A percentile compares a stretch with the other conserved stretches of the same genome.
Conservation (phyloP, 2,113 vertebrate genomes). For the Buteo buteo region DNA sequence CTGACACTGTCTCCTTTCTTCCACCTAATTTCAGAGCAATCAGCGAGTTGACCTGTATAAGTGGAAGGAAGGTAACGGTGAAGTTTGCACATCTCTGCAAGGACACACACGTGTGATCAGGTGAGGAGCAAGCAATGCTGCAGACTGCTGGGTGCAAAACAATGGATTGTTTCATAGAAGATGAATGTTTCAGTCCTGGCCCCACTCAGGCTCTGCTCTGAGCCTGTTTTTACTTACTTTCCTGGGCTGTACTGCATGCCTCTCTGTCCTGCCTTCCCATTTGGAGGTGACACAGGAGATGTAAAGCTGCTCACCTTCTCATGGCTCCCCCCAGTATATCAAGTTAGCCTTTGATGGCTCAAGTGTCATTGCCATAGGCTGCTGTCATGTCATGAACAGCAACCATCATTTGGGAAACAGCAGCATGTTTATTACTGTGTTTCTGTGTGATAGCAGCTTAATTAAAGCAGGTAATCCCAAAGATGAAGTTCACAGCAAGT, state of each 20-base stretch:
- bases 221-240: neutral
- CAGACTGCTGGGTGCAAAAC: neutral
- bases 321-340: neutral
- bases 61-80: slow-evolving; percentile 89
- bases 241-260: no score
- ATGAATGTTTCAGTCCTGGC: neutral
- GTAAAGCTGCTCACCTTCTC: neutral
- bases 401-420: neutral
- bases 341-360: neutral
- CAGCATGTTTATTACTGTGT: neutral
- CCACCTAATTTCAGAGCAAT: slow-evolving; percentile 83
- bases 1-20: neutral
- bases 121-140: neutral
- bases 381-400: neutral
- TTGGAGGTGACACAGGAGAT: neutral
- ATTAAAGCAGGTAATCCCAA: neutral
- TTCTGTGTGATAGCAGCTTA: neutral
- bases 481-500: neutral
- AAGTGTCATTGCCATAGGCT: neutral
- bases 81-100: slow-evolving; percentile 88
- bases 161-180: neutral
- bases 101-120: slow-evolving; percentile 98
- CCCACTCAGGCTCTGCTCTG: neutral
- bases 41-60: slow-evolving; percentile 95
- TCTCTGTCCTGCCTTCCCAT: neutral